Evolutionary conservation across 2,113 vertebrate species (phyloP).

Genomic region (Labeo rohita): DNA sequence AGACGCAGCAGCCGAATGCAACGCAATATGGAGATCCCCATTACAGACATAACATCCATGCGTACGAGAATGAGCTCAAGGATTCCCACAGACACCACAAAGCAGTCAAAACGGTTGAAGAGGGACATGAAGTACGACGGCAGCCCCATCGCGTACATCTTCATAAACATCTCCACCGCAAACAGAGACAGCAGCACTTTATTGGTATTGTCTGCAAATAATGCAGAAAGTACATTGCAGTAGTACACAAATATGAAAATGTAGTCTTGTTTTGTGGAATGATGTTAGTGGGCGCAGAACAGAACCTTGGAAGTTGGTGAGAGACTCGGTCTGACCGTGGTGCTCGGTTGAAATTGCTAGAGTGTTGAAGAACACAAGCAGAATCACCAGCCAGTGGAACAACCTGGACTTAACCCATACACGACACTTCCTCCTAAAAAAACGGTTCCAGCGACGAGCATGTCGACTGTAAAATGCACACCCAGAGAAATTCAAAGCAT

Average conservation of each 20-base stretch:
- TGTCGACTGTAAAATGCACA: constrained; percentile 73
- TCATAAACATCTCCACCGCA: constrained; percentile 89
- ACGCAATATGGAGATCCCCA: constrained; percentile 91
- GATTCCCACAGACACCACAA: constrained; percentile 88
- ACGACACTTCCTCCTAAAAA: constrained; percentile 86
- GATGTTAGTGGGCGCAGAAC: not conserved
- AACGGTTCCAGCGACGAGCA: constrained; percentile 86
- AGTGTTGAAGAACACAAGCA: constrained; percentile 88
- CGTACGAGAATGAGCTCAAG: constrained; percentile 86
- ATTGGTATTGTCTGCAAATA: constrained; percentile 81
- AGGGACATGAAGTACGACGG: constrained; percentile 92
- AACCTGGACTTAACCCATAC: constrained; percentile 84
- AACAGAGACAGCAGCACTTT: constrained; percentile 85
- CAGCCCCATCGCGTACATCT: constrained; percentile 90
- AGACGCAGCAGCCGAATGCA: constrained; percentile 90
- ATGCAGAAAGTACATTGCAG: not conserved
- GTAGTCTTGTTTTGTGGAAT: not conserved
- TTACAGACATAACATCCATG: constrained; percentile 79
- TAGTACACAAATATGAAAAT: not conserved
- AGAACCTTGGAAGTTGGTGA: constrained; percentile 87
- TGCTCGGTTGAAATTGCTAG: constrained; percentile 89
- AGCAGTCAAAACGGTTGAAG: constrained; percentile 96
- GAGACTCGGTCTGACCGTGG: constrained; percentile 81
- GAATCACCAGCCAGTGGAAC: constrained; percentile 92
- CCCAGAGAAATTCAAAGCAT: not conserved